phyloP scores from a whole-genome alignment of 2,888 invertebrate species.

The Caenorhabditis sp. region DNA sequence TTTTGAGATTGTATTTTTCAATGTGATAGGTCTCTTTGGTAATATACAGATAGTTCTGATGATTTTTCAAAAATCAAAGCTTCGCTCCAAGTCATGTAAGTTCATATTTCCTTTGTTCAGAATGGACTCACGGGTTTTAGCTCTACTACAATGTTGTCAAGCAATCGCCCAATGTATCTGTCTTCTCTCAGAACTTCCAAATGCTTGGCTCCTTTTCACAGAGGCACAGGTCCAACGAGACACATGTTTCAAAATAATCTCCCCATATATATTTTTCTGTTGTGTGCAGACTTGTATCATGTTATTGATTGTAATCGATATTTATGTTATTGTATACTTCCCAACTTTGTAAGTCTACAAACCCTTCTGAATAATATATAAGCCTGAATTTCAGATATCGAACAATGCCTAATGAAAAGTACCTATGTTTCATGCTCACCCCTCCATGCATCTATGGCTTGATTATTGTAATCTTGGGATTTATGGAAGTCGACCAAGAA shows the following conservation, averaged over 20 bases:
- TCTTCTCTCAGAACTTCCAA: conserved; percentile 15
- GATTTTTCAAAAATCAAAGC: conserved; percentile 2
- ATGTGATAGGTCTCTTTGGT: conserved; percentile 22
- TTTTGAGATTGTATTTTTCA: conserved; percentile 21
- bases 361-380: no score
- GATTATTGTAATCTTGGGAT: not conserved
- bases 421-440: not conserved
- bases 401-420: not conserved
- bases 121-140: no score
- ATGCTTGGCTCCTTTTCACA: conserved; percentile 14
- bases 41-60: conserved; percentile 22
- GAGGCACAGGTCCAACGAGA: conserved; percentile 20
- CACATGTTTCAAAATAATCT: conserved; percentile 19
- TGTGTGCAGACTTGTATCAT: conserved; percentile 31
- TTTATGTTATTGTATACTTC: conserved; percentile 26
- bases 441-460: not conserved
- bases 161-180: conserved; percentile 22
- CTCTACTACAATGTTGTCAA: conserved; percentile 20
- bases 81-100: conserved; percentile 33
- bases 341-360: conserved; percentile 1
- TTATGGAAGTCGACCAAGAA: not conserved
- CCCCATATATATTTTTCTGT: conserved; percentile 24
- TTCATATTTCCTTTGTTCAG: not conserved
- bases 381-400: not conserved
- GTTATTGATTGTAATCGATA: conserved; percentile 21